These are phyloP conservation scores for Lasioglossum albipes DNA, from an alignment of 1,140 invertebrate species.

Conservation along the genomic window DNA sequence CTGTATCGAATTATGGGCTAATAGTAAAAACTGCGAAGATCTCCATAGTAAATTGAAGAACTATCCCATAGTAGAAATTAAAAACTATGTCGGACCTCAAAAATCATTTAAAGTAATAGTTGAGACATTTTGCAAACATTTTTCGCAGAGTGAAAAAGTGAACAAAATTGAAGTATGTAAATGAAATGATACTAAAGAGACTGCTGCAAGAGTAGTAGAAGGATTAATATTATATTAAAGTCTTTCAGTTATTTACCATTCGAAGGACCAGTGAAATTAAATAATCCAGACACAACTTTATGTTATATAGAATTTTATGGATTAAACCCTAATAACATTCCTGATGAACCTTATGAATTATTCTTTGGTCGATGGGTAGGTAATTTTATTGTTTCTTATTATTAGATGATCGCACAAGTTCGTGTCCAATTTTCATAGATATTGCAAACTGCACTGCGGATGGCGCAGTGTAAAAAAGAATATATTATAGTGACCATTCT, in stretches of 20 bases:
- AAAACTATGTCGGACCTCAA: conserved; percentile 79
- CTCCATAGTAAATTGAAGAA: conserved; percentile 85
- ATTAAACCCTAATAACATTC: conserved; percentile 85
- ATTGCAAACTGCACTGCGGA: no score
- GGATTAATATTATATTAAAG: conserved; percentile 76
- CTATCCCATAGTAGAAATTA: conserved; percentile 80
- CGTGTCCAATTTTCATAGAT: no score
- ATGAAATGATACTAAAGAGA: conserved; percentile 36
- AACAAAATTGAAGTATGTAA: conserved; percentile 90
- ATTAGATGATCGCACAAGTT: no score
- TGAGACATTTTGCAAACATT: conserved; percentile 93
- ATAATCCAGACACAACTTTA: conserved; percentile 89
- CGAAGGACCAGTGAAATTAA: conserved; percentile 89
- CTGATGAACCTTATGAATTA: conserved; percentile 86
- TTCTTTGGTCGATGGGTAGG: conserved; percentile 93
- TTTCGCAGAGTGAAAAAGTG: conserved; percentile 88
- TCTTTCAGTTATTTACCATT: conserved; percentile 90
- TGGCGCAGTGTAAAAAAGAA: no score
- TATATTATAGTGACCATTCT: no score
- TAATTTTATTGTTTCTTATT: conserved; percentile 38
- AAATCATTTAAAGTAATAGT: conserved; percentile 91
- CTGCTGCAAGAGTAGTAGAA: conserved; percentile 65
- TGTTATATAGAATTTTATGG: conserved; percentile 95
- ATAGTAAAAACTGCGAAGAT: conserved; percentile 80
- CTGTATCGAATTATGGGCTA: conserved; percentile 89